Conservation (phyloP, 2,797 vertebrate genomes). For the Arnoldichthys spilopterus region DNA sequence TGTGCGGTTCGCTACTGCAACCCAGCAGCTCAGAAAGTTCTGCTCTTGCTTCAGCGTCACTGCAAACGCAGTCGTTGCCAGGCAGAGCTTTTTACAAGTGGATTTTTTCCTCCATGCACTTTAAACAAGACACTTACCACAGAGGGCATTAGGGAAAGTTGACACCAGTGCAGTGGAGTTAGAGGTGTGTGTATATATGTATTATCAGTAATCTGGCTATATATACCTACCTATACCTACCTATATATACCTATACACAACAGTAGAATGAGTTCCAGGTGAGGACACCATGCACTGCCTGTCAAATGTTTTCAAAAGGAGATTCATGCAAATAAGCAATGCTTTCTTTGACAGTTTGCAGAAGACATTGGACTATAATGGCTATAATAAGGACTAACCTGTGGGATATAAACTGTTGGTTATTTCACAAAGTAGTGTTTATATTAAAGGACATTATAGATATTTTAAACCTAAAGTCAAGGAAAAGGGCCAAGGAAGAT, state of each 20-base stretch:
- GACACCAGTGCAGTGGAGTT: no score
- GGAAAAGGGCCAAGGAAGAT: no score
- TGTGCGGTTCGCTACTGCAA: constrained; percentile 44
- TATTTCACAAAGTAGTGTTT: no score
- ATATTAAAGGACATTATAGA: no score
- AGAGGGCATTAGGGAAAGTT: not conserved
- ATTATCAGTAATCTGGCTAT: not conserved
- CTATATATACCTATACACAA: not conserved
- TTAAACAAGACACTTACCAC: constrained; percentile 20
- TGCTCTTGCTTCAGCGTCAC: constrained; percentile 29
- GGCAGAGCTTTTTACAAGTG: constrained; percentile 36
- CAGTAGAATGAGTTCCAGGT: not conserved
- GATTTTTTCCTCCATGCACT: not conserved
- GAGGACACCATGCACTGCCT: not conserved
- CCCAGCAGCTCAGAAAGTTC: constrained; percentile 35
- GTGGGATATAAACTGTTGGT: no score
- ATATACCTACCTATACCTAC: not conserved
- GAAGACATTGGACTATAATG: not conserved
- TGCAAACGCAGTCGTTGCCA: constrained; percentile 23
- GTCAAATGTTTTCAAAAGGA: not conserved
- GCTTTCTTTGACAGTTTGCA: not conserved
- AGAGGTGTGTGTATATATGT: not conserved
- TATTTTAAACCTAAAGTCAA: no score
- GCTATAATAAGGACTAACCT: no score
- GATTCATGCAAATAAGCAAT: not conserved